Percentiles rank a stretch among this genome's conserved stretches.
phyloP scores from a whole-genome alignment of 2,797 vertebrate species.

The Petrocephalus sullivani region DNA sequence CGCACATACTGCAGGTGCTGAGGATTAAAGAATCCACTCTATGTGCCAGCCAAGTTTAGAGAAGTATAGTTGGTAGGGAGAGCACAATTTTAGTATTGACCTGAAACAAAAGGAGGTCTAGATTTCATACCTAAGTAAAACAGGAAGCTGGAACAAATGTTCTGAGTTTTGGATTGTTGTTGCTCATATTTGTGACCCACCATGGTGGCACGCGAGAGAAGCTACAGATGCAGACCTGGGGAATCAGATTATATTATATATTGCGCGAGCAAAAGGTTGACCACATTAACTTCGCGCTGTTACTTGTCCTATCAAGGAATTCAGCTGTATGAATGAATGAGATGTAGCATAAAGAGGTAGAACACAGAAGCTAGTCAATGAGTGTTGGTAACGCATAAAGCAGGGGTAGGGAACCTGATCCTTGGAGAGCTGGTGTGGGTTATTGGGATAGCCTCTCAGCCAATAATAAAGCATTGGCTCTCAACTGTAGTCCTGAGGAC shows the following conservation, averaged over 20 bases:
- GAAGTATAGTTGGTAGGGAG: neutral
- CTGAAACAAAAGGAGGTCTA: neutral
- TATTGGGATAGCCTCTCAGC: too few species aligned
- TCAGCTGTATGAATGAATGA: neutral
- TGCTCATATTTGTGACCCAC: too few species aligned
- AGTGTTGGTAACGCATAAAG: neutral
- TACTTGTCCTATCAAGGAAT: neutral
- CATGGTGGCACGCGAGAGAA: neutral
- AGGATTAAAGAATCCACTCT: neutral
- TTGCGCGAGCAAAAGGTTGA: neutral
- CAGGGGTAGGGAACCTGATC: too few species aligned
- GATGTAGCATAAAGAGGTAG: neutral
- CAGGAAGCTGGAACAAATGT: neutral
- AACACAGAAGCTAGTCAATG: neutral
- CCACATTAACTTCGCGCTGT: too few species aligned
- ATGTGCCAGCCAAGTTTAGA: neutral
- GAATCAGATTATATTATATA: neutral
- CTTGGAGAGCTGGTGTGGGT: too few species aligned
- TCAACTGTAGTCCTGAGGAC: too few species aligned
- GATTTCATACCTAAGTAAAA: neutral
- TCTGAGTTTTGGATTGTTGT: too few species aligned
- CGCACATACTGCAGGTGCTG: neutral
- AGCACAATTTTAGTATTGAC: neutral
- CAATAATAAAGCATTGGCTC: too few species aligned
- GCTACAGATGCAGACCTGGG: neutral